A percentile compares a stretch with the other conserved stretches of the same genome.
These are phyloP conservation scores for Paratrypauchen microcephalus DNA, from an alignment of 2,797 vertebrate species.

Conservation along the genomic window DNA sequence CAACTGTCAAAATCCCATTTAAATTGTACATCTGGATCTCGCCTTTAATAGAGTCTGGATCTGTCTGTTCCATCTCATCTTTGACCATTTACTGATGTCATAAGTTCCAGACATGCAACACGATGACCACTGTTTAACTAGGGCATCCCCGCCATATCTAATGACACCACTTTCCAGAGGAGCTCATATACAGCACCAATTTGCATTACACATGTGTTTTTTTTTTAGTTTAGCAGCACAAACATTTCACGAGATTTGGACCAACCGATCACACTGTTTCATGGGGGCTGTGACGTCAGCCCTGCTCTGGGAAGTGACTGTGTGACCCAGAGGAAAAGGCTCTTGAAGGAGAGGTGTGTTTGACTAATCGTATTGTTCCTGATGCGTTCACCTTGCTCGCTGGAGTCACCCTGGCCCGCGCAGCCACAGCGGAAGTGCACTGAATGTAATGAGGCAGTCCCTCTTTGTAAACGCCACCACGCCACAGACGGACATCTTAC, in stretches of 20 bases:
- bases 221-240: conserved; percentile 23
- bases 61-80: neutral
- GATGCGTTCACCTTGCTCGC: conserved; percentile 70
- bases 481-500: conserved; percentile 49
- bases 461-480: conserved; percentile 46
- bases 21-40: conserved; percentile 24
- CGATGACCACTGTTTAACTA: conserved; percentile 22
- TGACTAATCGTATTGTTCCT: conserved; percentile 80
- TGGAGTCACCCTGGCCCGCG: conserved; percentile 67
- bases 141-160: conserved; percentile 27
- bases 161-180: conserved; percentile 22
- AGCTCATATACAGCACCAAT: conserved; percentile 16
- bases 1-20: conserved; percentile 17
- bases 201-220: conserved; percentile 24
- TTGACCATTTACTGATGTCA: conserved; percentile 16
- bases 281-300: conserved; percentile 63
- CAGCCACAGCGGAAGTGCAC: conserved; percentile 69
- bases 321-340: conserved; percentile 62
- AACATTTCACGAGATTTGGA: conserved; percentile 35
- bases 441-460: conserved; percentile 73
- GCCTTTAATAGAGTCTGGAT: neutral
- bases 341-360: conserved; percentile 71
- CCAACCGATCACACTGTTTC: conserved; percentile 44
- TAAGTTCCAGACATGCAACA: conserved; percentile 13
- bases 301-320: conserved; percentile 67